These are phyloP conservation scores for Addax nasomaculatus DNA, from an alignment of 2,113 vertebrate species.

Conservation along the genomic window DNA sequence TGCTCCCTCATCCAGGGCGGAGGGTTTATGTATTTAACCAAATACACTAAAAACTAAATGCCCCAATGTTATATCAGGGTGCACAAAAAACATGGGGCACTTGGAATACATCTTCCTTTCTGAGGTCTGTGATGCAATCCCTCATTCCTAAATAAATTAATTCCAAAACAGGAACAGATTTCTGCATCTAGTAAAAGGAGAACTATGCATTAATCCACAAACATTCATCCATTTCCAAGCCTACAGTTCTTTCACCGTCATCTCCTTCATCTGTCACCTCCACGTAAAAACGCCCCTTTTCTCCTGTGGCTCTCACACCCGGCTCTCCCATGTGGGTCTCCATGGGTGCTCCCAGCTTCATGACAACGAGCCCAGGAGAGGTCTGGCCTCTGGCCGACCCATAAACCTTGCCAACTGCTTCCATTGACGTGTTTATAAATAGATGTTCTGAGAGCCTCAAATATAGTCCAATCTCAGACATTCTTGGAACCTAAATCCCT, in stretches of 20 bases:
- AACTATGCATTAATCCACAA: background rate
- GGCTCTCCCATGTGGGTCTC: background rate
- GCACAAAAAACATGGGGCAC: background rate
- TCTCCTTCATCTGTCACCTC: background rate
- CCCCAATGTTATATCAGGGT: background rate
- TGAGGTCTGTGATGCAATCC: background rate
- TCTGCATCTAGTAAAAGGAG: background rate
- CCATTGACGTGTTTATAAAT: background rate
- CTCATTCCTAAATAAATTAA: background rate
- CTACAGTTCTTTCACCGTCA: background rate
- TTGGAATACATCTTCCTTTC: background rate
- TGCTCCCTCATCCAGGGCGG: background rate
- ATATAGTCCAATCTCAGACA: background rate
- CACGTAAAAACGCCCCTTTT: background rate
- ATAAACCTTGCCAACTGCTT: background rate
- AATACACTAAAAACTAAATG: background rate
- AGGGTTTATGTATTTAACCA: background rate
- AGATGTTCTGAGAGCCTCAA: background rate
- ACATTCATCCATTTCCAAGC: background rate
- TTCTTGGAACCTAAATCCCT: background rate
- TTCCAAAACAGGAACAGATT: background rate
- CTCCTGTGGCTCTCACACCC: background rate
- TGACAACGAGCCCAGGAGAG: fast-evolving
- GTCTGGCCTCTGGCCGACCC: background rate
- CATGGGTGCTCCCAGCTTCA: too few species aligned